Base-by-base conservation (phyloP, 1,140 invertebrate genomes). In the Ditylenchus dipsaci region DNA sequence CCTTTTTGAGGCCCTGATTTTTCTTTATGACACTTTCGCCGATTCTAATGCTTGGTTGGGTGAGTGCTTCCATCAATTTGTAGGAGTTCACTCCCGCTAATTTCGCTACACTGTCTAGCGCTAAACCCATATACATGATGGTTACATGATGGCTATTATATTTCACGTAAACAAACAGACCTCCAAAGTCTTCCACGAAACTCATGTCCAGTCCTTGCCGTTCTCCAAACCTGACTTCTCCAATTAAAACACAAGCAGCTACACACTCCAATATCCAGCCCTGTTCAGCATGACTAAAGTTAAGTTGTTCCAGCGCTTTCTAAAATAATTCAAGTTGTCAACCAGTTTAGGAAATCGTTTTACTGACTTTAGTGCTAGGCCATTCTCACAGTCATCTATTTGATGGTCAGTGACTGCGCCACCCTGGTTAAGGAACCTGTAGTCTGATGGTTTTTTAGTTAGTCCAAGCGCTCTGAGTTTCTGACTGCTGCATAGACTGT, bases 191-290 rank as follows among this genome's bases (percentile, higher is more conserved):
- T 85, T 97, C 95, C 80, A 93, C 90, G 87, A 96, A 95, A 86
- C 94, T 95, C 87, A 97, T 93, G 87, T 98, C 95, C 86, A 96
- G 93, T 83, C 94, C 91, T 89, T 92, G 93, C 86, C 94, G 91
- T 87, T 97, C 95, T 85, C 97, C 97, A 90, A 97, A 98, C 86
- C 96, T 96, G 90, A 97, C 77, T 71, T 84, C 80, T 69, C 86
- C 86, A 69, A 97, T 95, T 85, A 96, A 92, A 90, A 97, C 93
- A 84, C 97, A 93, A 84, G 91, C 87, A 79, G 91, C 91, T 72
- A 92, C 93, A 85, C 95, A 91, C 86, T 91, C 94, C 89, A 95
- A 96, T 80, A 97, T 90, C 84, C 94, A 88, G 80, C 90, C 87
- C 87, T 96, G 97, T 85, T 97, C 94, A 82, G 93, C 89, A 85